Percentiles rank a stretch among this genome's conserved stretches.
Evolutionary conservation across 2,797 vertebrate genomes (phyloP).

Genomic region (Gallirallus australis): DNA sequence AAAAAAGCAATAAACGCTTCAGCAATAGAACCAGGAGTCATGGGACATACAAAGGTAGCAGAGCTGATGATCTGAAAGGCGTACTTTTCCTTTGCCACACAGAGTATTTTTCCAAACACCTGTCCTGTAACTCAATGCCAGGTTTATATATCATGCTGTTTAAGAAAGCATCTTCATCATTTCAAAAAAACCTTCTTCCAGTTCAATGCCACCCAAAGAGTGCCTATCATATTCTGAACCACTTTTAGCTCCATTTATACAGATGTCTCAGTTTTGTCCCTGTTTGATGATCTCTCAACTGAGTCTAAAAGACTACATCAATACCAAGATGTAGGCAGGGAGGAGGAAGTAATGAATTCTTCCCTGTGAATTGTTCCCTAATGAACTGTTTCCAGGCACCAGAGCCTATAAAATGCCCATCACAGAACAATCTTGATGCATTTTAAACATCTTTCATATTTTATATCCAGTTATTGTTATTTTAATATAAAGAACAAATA

Average conservation of each 20-base stretch:
- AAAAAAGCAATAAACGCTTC: background rate
- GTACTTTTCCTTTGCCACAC: background rate
- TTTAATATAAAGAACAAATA: conserved; percentile 8
- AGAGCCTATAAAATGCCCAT: background rate
- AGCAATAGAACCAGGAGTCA: background rate
- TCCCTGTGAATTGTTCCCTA: background rate
- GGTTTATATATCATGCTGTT: background rate
- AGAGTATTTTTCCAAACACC: background rate
- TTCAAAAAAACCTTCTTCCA: background rate
- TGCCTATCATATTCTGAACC: background rate
- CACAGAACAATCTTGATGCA: background rate
- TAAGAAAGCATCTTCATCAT: background rate
- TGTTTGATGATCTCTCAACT: background rate
- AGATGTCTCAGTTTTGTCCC: background rate
- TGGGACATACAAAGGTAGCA: background rate
- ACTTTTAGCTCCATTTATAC: background rate
- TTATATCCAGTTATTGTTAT: background rate
- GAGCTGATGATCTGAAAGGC: background rate
- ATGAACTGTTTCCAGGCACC: background rate
- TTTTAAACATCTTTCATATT: background rate
- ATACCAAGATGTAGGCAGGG: background rate
- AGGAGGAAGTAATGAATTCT: background rate
- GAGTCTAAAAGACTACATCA: conserved; percentile 28
- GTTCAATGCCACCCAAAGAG: background rate
- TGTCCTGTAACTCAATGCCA: background rate